A percentile compares a stretch with the other conserved stretches of the same genome.
These are phyloP conservation scores for Triplophysa siluroides DNA, from an alignment of 2,113 vertebrate genomes.

Conservation along the genomic window DNA sequence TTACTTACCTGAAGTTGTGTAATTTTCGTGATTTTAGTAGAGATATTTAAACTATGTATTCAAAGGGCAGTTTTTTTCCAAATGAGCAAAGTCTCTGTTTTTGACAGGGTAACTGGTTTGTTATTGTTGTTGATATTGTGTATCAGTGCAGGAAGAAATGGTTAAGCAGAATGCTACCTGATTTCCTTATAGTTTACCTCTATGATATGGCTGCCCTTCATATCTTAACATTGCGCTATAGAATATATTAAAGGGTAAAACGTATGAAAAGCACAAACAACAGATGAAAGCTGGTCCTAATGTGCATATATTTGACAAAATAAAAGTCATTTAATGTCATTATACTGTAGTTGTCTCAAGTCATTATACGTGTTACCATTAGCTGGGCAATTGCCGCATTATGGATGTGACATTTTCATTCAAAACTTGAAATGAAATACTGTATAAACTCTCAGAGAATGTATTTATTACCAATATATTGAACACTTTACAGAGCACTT, in stretches of 20 bases:
- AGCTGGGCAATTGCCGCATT: too few species aligned
- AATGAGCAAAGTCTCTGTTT: not conserved
- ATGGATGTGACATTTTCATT: too few species aligned
- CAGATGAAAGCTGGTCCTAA: not conserved
- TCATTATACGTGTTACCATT: not conserved
- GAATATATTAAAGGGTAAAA: not conserved
- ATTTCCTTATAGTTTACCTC: not conserved
- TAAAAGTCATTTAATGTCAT: slow-evolving; percentile 3
- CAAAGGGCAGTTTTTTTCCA: not conserved
- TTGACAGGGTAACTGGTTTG: not conserved
- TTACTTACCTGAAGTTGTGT: slow-evolving; percentile 2
- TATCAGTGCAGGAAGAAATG: not conserved
- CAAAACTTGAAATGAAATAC: too few species aligned
- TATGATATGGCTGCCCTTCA: not conserved
- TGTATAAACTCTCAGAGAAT: too few species aligned
- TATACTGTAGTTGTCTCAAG: not conserved
- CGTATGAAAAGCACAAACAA: not conserved
- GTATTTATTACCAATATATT: too few species aligned
- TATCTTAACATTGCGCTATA: not conserved
- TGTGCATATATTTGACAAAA: slow-evolving; percentile 18
- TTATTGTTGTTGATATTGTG: slow-evolving; percentile 4
- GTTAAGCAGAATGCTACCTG: not conserved
- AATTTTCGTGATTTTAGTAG: not conserved
- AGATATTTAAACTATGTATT: not conserved
- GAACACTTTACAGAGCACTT: too few species aligned